Conservation (phyloP, 2,888 invertebrate genomes). For the Graphium colonna region DNA sequence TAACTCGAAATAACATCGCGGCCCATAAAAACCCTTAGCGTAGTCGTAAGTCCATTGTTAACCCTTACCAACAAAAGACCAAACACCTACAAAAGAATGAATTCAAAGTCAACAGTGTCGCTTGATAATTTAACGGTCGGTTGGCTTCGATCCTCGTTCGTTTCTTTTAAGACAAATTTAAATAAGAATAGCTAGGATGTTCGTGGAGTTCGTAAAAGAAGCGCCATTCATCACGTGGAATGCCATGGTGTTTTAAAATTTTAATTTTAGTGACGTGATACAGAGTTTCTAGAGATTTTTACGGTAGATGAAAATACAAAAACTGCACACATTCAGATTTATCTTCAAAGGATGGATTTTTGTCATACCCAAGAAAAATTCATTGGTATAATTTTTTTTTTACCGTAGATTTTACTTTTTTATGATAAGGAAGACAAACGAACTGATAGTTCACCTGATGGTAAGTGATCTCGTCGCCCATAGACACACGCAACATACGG, state of each 20-base stretch:
- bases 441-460: too few species aligned
- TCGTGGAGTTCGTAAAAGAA: constrained; percentile 8
- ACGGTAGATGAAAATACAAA: too few species aligned
- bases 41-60: constrained; percentile 31
- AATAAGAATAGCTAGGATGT: constrained; percentile 15
- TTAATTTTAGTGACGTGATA: neutral
- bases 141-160: constrained; percentile 16
- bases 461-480: too few species aligned
- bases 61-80: constrained; percentile 25
- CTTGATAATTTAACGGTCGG: constrained; percentile 18
- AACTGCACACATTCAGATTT: too few species aligned
- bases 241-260: neutral
- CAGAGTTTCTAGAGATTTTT: too few species aligned
- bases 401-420: too few species aligned
- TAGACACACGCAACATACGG: too few species aligned
- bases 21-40: constrained; percentile 24
- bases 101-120: constrained; percentile 7
- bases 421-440: too few species aligned
- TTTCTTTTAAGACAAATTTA: constrained; percentile 16
- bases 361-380: too few species aligned
- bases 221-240: neutral
- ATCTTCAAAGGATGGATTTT: too few species aligned
- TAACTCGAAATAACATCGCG: neutral
- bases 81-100: constrained; percentile 25
- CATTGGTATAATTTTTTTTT: too few species aligned